phyloP scores from a whole-genome alignment of 37 sponge, comb jelly and placozoan species.

The Diacarnus erythraeanus region DNA sequence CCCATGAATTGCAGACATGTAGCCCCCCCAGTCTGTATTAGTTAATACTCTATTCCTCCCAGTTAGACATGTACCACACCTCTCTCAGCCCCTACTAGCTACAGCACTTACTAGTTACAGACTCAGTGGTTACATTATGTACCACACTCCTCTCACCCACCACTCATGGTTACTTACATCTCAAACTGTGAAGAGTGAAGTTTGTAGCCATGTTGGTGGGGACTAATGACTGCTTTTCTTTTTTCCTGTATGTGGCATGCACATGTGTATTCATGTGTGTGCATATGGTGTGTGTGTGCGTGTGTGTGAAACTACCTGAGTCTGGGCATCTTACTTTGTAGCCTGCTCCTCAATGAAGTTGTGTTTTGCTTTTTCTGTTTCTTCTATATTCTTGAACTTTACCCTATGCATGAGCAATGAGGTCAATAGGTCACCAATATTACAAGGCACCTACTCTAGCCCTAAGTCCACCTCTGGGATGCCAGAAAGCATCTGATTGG shows the following conservation, averaged over 20 bases:
- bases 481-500: conserved; percentile 94
- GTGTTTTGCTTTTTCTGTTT: conserved; percentile 76
- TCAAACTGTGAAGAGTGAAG: conserved; percentile 79
- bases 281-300: too few species aligned
- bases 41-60: too few species aligned
- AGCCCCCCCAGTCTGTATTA: too few species aligned
- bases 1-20: too few species aligned
- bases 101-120: too few species aligned
- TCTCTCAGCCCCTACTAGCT: too few species aligned
- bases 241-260: conserved; percentile 37
- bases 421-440: too few species aligned
- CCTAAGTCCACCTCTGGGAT: conserved; percentile 92
- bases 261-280: too few species aligned
- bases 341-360: conserved; percentile 43
- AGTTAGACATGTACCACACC: too few species aligned
- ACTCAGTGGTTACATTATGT: too few species aligned
- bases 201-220: conserved; percentile 76
- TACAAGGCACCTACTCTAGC: conserved; percentile 67
- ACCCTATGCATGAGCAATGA: conserved; percentile 33
- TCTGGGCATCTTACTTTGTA: conserved; percentile 61
- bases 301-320: too few species aligned
- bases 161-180: conserved; percentile 59
- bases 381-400: conserved; percentile 87
- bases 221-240: conserved; percentile 54
- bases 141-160: too few species aligned